Evolutionary conservation across 2,113 vertebrate genomes (phyloP).

Genomic region (Sakesphorus luctuosus): DNA sequence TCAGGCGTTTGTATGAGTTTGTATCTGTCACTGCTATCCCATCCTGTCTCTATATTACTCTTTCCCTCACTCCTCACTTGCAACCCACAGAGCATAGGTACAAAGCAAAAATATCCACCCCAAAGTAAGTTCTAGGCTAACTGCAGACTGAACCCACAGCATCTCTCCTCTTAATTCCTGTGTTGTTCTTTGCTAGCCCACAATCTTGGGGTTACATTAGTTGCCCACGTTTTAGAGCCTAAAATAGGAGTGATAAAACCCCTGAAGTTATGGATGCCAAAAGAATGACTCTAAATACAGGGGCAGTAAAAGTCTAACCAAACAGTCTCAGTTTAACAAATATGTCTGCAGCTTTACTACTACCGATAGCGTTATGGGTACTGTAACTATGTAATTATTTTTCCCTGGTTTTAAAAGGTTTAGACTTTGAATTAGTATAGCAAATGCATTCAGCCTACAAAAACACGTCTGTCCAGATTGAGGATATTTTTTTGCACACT

Average conservation of each 20-base stretch:
- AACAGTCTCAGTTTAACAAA: slow-evolving; percentile 26
- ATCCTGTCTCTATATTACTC: neutral
- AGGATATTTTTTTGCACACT: slow-evolving; percentile 76
- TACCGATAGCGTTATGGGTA: neutral
- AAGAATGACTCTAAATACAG: slow-evolving; percentile 26
- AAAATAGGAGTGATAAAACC: neutral
- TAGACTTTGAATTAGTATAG: slow-evolving; percentile 50
- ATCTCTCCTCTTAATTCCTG: neutral
- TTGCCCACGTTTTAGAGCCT: neutral
- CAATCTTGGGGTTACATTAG: neutral
- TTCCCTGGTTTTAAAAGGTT: slow-evolving; percentile 38
- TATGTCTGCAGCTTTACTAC: slow-evolving; percentile 28
- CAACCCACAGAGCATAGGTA: neutral
- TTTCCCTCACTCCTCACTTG: neutral
- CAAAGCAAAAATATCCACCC: neutral
- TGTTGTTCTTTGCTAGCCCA: neutral
- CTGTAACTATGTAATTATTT: neutral
- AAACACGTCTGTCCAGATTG: slow-evolving; percentile 40
- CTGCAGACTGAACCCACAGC: neutral
- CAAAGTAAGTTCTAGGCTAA: neutral
- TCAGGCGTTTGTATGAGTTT: neutral
- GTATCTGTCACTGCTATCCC: neutral
- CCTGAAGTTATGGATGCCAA: slow-evolving; percentile 16
- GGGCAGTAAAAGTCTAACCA: slow-evolving; percentile 30
- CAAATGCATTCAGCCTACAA: slow-evolving; percentile 42